Evolutionary conservation across 2,113 vertebrate genomes (phyloP).

Genomic region (Psettodes erumei): DNA sequence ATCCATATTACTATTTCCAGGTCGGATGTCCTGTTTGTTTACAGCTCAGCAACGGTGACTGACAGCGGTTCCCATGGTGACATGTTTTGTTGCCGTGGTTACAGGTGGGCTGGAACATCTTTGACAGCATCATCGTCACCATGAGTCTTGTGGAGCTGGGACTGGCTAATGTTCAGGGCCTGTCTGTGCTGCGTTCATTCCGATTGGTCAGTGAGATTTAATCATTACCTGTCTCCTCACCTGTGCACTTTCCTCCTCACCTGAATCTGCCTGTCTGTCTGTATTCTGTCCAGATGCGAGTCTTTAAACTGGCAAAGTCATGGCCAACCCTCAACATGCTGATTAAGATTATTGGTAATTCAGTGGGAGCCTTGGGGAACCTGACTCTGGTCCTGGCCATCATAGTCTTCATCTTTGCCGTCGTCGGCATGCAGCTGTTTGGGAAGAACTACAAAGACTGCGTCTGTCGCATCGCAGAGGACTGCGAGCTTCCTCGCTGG

Average conservation of each 20-base stretch:
- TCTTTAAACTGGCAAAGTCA: conserved; percentile 96
- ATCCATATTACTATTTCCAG: conserved; percentile 93
- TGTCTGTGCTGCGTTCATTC: conserved; percentile 96
- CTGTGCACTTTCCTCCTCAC: not conserved
- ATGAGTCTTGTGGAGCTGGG: conserved; percentile 95
- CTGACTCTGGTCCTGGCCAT: conserved; percentile 94
- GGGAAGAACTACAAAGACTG: conserved; percentile 94
- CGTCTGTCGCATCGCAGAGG: conserved; percentile 89
- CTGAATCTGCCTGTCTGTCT: conserved; percentile 9
- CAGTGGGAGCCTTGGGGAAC: conserved; percentile 93
- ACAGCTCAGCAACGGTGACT: not conserved
- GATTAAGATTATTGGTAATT: conserved; percentile 97
- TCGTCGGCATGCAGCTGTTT: conserved; percentile 97
- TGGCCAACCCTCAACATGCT: conserved; percentile 98
- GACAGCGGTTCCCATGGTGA: conserved; percentile 2
- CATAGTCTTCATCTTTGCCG: conserved; percentile 97
- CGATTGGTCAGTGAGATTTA: conserved; percentile 84
- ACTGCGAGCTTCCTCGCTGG: conserved; percentile 93
- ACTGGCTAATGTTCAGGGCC: conserved; percentile 89
- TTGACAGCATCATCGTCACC: conserved; percentile 95
- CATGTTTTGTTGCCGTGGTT: conserved; percentile 17
- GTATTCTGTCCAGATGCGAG: conserved; percentile 85
- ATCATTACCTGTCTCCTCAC: not conserved
- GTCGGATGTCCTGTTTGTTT: conserved; percentile 29
- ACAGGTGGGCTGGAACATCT: conserved; percentile 97